Conservation (phyloP, 2,113 vertebrate genomes). For the Hypocryptadius cinnamomeus region DNA sequence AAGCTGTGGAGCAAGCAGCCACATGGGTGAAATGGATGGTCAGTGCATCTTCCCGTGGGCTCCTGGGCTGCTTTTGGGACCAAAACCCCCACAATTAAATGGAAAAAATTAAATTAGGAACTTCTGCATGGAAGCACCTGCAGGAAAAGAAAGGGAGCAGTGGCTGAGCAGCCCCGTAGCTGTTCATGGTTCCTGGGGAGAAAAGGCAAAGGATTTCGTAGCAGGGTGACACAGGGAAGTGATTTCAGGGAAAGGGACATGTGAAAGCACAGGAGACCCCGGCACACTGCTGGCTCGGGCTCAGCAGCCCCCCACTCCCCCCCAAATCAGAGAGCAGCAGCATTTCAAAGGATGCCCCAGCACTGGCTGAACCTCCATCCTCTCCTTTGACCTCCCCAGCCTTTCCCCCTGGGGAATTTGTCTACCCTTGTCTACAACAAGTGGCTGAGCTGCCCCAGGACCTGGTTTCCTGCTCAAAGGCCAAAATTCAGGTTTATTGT, state of each 20-base stretch:
- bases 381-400: neutral
- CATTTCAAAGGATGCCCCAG: neutral
- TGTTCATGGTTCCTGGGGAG: neutral
- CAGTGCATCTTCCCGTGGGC: neutral
- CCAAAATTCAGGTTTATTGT: conserved; percentile 30
- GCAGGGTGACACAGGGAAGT: neutral
- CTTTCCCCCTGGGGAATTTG: neutral
- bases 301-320: neutral
- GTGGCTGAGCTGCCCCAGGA: neutral
- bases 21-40: neutral
- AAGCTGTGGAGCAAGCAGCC: neutral
- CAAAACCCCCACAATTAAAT: neutral
- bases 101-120: neutral
- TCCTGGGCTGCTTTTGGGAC: neutral
- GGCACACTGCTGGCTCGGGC: neutral
- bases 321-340: neutral
- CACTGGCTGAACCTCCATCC: neutral
- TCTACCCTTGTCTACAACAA: neutral
- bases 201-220: neutral
- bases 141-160: neutral
- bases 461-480: neutral
- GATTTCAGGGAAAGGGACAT: neutral
- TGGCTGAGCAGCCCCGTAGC: neutral
- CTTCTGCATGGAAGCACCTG: neutral
- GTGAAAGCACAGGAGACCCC: neutral